Conservation (phyloP, 2,888 invertebrate species). For the Epinotia ramella region DNA sequence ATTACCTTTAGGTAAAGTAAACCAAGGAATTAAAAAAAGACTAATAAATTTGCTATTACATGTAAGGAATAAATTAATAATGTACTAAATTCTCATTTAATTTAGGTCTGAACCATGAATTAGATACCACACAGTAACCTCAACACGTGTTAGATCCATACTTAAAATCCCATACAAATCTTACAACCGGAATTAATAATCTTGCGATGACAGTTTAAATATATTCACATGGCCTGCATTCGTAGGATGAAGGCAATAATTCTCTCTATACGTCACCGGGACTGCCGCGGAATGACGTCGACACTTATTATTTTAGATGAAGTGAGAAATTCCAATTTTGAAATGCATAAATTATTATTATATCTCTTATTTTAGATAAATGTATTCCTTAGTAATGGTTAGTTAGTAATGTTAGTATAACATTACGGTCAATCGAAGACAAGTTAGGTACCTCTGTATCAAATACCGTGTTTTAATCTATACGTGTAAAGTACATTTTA, state of each 20-base stretch:
- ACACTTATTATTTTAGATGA: neutral
- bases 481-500: no score
- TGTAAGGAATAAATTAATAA: neutral
- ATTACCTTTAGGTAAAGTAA: no score
- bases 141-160: slow-evolving; percentile 34
- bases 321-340: neutral
- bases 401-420: no score
- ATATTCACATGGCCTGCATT: slow-evolving; percentile 69
- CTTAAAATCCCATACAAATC: slow-evolving; percentile 66
- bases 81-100: neutral
- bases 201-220: slow-evolving; percentile 66
- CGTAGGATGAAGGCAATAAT: slow-evolving; percentile 63
- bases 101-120: neutral
- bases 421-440: no score
- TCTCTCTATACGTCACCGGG: slow-evolving; percentile 60
- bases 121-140: slow-evolving; percentile 1
- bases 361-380: no score
- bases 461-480: no score
- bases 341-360: neutral
- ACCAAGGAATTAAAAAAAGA: no score
- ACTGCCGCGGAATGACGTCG: slow-evolving; percentile 56
- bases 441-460: no score
- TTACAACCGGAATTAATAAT: slow-evolving; percentile 55
- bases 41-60: no score
- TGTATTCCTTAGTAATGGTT: no score